A percentile compares a stretch with the other conserved stretches of the same genome.
Evolutionary conservation across 2,888 invertebrate genomes (phyloP).

Genomic region (Amphipoea lucens): DNA sequence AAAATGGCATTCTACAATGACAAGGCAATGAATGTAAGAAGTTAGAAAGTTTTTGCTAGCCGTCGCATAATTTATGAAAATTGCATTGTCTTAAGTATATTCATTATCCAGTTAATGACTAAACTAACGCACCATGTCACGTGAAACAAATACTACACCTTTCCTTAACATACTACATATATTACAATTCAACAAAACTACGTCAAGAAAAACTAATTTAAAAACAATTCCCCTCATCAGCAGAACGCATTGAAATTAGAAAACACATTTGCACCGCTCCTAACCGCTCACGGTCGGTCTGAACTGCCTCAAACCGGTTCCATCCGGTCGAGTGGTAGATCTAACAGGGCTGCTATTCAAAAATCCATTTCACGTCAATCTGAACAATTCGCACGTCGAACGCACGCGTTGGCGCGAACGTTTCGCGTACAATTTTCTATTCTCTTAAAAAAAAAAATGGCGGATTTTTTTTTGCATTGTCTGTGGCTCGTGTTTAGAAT

Average conservation of each 20-base stretch:
- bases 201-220: conserved; percentile 53
- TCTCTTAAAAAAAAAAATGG: conserved; percentile 49
- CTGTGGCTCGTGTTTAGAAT: conserved; percentile 55
- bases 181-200: not conserved
- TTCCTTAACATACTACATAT: not conserved
- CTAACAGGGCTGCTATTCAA: conserved; percentile 82
- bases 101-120: not conserved
- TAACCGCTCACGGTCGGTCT: conserved; percentile 65
- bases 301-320: conserved; percentile 68
- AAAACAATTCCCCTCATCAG: conserved; percentile 62
- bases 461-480: conserved; percentile 51
- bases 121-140: not conserved
- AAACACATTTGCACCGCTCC: conserved; percentile 71
- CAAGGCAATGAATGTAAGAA: not conserved
- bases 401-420: conserved; percentile 63
- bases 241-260: conserved; percentile 71
- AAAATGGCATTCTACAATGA: not conserved
- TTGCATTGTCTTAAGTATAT: not conserved
- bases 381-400: conserved; percentile 81
- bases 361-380: conserved; percentile 89
- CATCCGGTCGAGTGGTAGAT: conserved; percentile 75
- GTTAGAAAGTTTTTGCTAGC: not conserved
- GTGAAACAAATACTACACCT: not conserved
- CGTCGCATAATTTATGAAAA: not conserved
- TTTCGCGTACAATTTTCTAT: conserved; percentile 60